A percentile compares a stretch with the other conserved stretches of the same genome.
Evolutionary conservation across 2,797 vertebrate genomes (phyloP).

Genomic region (Psittacula echo): DNA sequence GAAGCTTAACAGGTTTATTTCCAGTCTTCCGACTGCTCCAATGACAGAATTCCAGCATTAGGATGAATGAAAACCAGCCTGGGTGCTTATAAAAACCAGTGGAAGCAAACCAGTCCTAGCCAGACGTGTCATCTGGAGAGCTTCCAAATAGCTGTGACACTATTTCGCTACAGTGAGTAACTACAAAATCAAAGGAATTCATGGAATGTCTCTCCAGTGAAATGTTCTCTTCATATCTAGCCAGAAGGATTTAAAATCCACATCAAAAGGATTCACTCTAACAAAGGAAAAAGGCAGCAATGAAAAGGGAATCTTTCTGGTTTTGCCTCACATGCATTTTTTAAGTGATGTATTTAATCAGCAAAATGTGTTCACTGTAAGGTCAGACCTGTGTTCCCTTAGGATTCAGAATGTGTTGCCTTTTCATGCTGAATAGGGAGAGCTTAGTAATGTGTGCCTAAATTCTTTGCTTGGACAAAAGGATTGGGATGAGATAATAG

Average conservation of each 20-base stretch:
- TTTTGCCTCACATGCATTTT: neutral
- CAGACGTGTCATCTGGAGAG: conserved; percentile 1
- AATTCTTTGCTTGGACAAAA: neutral
- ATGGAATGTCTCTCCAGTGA: conserved; percentile 51
- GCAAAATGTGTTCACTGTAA: neutral
- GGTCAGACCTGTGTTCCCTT: neutral
- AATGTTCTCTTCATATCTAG: conserved; percentile 18
- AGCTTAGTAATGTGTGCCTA: neutral
- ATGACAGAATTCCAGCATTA: neutral
- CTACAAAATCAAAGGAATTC: conserved; percentile 54
- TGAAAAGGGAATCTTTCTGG: neutral
- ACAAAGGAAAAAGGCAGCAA: conserved; percentile 13
- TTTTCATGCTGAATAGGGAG: neutral
- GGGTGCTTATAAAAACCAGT: neutral
- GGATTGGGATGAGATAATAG: neutral
- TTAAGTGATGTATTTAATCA: neutral
- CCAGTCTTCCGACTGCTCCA: neutral
- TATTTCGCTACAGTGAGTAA: conserved; percentile 40
- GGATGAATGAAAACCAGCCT: conserved; percentile 2
- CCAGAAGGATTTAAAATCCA: conserved; percentile 47
- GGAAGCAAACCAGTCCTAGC: neutral
- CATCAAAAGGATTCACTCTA: conserved; percentile 27
- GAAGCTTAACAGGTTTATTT: neutral
- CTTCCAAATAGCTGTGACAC: conserved; percentile 39
- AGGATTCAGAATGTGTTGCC: neutral